A percentile compares a stretch with the other conserved stretches of the same genome.
Evolutionary conservation across 2,113 vertebrate species (phyloP).

Genomic region (Cynocephalus volans): DNA sequence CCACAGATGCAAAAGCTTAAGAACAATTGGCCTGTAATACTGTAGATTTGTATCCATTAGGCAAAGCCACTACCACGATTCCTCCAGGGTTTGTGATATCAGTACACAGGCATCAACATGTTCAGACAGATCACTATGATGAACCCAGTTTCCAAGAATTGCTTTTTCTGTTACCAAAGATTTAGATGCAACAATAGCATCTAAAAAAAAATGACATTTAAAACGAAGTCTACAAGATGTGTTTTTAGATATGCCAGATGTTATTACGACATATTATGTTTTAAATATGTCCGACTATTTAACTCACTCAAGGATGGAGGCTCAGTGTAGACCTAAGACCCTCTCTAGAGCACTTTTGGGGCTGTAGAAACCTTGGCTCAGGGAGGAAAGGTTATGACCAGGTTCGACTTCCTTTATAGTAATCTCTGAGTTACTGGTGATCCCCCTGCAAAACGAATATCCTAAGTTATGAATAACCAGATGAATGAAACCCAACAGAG

Average conservation of each 20-base stretch:
- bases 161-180: neutral
- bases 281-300: neutral
- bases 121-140: neutral
- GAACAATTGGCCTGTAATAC: neutral
- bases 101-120: neutral
- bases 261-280: neutral
- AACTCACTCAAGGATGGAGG: neutral
- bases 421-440: neutral
- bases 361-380: neutral
- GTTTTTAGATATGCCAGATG: conserved; percentile 2
- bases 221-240: neutral
- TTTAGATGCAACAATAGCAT: neutral
- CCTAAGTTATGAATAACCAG: neutral
- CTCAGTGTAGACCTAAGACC: neutral
- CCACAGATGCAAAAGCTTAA: neutral
- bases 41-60: neutral
- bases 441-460: neutral
- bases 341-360: neutral
- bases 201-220: conserved; percentile 1
- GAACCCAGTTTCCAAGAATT: neutral
- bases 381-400: neutral
- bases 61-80: neutral
- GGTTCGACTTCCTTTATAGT: neutral
- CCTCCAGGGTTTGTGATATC: neutral
- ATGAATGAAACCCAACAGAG: neutral